Base-by-base conservation (phyloP, 2,888 invertebrate species). In the Mesoligia furuncula region DNA sequence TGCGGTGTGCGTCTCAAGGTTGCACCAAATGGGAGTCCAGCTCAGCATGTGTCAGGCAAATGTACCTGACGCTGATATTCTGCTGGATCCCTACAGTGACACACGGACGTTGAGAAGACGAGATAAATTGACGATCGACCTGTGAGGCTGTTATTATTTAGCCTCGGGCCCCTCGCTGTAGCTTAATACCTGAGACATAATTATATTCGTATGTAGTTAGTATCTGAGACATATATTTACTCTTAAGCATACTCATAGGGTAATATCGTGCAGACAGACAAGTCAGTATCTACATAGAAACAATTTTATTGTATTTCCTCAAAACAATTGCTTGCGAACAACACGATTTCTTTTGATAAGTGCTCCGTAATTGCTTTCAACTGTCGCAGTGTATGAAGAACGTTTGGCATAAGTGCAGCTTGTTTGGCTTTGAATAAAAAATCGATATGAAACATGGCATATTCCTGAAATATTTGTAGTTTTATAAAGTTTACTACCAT, bases 351-450 rank as follows among this genome's bases (percentile, higher is more conserved):
- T 62, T 39, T 51, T 31, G 31, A 42, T 17, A 31, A 75, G 51
- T 17, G 62, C 13, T 75, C 13, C 17, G 61, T 62, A 75, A 75
- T 75, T 62, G 51, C 27, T 31, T 62, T 61, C 11, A 62, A 39
- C 61, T 62, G 39, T 62, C 39, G 17, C 24, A 51, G 8, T 17
- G 5, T 75, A 61, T 27, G 27, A 62, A 61, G 5, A 39, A 27
- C 59, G 24, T 74, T 51, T 39, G 27, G 9, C 17, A 31, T 27
- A 42, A 51, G 45, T 45, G 5, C n/a, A 59, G 45, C 5, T 74
- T 45, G n/a, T 59, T 66, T n/a, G 11, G 11, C n/a, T 54, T 54
- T 36, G 31, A 65, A 48, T 42, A 65, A 65, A 65, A 2, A 39
- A 45, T 11, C 17, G 9, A 24, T 11, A 45, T n/a, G 36, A 20